Evolutionary conservation across 1,140 invertebrate genomes (phyloP), one percentile per base, ranked within the genome.

Genomic region (Protaetia brevitarsis): DNA sequence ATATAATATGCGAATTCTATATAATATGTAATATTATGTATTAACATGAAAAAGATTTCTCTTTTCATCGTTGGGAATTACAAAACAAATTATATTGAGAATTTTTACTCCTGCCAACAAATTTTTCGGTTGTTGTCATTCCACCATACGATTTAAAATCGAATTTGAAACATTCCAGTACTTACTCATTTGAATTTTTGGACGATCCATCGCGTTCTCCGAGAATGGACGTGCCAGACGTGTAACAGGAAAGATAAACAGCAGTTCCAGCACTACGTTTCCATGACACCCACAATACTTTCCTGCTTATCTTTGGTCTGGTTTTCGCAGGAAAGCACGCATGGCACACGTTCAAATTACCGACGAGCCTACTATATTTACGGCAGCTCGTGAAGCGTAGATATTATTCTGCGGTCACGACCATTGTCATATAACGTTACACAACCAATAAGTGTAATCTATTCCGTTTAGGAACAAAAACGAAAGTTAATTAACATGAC

Each of bases 211-310:
- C n/a, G n/a, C n/a, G 41, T 21, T 45, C 23, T 45, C 23, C 13
- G 3, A 8, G 16, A 13, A 45, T 45, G 16, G 41, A 45, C 23
- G 13, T 7, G 36, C 16, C 13, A 21, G 23, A 45, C 19, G 13
- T 45, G 41, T 21, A 45, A 19, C 8, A 19, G 13, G 16, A 21
- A 45, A 4, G 13, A 45, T 21, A 19, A 37, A 37, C n/a, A 37
- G 34, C 16, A 13, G 11, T 45, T 7, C 8, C 11, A 3, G 16
- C 3, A 45, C 41, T 45, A 45, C 41, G 41, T 45, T 45, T 45
- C 41, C 41, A 45, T 45, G 41, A 45, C 41, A 45, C 41, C 10
- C 41, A 45, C 41, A 45, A 45, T 45, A 45, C 41, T 45, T 45
- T 45, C 41, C 16, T 10, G 41, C 41, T 45, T 45, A 45, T 45